Conservation (phyloP, 2,797 vertebrate species). For the Helicolenus hilgendorfi region DNA sequence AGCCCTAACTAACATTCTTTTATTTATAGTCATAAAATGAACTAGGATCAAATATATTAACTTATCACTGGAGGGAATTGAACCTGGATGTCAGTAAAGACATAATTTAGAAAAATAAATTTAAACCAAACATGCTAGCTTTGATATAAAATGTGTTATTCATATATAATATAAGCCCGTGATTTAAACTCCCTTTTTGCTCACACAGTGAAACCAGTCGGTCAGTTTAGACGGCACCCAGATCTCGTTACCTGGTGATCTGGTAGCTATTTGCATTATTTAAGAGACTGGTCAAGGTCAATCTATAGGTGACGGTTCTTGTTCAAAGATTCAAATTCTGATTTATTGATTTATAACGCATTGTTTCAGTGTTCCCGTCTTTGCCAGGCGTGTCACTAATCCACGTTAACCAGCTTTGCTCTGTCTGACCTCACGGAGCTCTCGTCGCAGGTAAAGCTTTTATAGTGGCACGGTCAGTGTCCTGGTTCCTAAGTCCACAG, state of each 20-base stretch:
- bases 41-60: background rate
- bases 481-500: slow-evolving; percentile 50
- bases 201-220: slow-evolving; percentile 21
- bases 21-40: background rate
- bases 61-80: background rate
- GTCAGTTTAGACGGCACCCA: background rate
- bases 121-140: background rate
- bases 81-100: background rate
- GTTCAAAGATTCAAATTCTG: background rate
- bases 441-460: background rate
- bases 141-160: background rate
- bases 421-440: background rate
- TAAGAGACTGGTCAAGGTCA: slow-evolving; percentile 20
- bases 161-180: background rate
- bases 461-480: slow-evolving; percentile 19
- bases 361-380: background rate
- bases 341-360: background rate
- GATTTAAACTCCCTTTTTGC: slow-evolving; percentile 1
- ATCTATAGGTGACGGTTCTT: background rate
- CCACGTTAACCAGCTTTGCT: background rate
- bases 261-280: slow-evolving; percentile 59
- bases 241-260: slow-evolving; percentile 52
- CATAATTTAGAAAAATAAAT: background rate
- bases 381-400: background rate
- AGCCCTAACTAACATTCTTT: background rate